phyloP scores from a whole-genome alignment of 2,797 vertebrate species.

The Momotus momota region DNA sequence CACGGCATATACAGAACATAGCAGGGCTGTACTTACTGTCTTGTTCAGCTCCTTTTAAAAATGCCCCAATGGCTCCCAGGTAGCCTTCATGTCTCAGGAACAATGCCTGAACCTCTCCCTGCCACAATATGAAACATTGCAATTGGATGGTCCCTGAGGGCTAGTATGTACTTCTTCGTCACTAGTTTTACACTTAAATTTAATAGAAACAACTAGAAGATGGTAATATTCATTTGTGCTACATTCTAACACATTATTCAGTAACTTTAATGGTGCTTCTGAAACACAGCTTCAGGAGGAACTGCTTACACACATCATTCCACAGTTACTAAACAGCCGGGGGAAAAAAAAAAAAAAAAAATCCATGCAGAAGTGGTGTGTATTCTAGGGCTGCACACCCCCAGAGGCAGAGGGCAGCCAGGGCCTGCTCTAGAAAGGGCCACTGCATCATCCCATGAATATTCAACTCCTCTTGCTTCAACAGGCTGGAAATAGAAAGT shows the following conservation, averaged over 20 bases:
- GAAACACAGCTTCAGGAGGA: background rate
- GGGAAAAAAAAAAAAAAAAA: background rate
- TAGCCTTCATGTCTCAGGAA: conserved; percentile 98
- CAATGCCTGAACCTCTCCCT: conserved; percentile 98
- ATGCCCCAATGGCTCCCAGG: conserved; percentile 96
- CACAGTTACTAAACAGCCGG: background rate
- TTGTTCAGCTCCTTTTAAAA: conserved; percentile 97
- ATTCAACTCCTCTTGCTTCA: conserved; percentile 68
- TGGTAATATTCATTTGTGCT: conserved; percentile 21
- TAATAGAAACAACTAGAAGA: conserved; percentile 46
- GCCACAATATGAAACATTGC: conserved; percentile 66
- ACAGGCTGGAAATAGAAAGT: background rate
- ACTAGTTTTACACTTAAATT: conserved; percentile 64
- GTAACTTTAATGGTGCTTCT: background rate
- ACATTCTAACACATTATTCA: conserved; percentile 49
- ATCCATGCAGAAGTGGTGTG: background rate
- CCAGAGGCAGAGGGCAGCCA: background rate
- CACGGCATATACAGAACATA: conserved; percentile 40
- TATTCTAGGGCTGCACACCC: background rate
- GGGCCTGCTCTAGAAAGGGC: background rate
- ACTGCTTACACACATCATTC: conserved; percentile 2
- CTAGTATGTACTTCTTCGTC: conserved; percentile 57
- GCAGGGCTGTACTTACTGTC: conserved; percentile 89
- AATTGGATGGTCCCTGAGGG: conserved; percentile 61
- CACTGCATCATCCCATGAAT: background rate